phyloP scores from a whole-genome alignment of 2,888 invertebrate species.

The Frankliniella intonsa region DNA sequence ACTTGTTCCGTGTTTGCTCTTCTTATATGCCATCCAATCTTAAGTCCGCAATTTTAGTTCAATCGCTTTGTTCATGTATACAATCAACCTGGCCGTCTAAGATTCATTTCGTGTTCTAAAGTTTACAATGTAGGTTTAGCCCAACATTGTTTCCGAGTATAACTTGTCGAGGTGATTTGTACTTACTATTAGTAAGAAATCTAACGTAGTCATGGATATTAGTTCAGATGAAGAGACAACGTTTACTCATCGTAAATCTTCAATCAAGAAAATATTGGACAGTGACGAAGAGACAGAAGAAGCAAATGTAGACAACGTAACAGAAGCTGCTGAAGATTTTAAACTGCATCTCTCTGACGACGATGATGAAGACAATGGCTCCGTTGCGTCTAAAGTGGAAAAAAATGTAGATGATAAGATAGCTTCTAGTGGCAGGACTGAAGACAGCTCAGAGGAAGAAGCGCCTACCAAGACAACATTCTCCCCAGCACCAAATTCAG shows the following conservation, averaged over 20 bases:
- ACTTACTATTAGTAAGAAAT: not conserved
- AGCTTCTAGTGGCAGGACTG: too few species aligned
- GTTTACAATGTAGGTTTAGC: not conserved
- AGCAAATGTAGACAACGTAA: not conserved
- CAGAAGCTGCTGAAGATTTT: constrained; percentile 7
- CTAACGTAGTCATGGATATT: not conserved
- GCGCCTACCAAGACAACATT: not conserved
- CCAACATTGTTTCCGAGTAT: not conserved
- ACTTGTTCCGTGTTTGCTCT: not conserved
- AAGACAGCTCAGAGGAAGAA: not conserved
- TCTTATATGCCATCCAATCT: not conserved
- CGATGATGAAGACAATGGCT: not conserved
- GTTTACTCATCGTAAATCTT: not conserved
- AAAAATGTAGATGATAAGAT: too few species aligned
- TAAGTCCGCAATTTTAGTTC: not conserved
- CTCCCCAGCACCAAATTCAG: not conserved
- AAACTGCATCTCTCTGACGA: not conserved
- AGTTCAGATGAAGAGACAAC: not conserved
- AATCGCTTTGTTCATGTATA: not conserved
- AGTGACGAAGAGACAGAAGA: not conserved
- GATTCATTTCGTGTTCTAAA: too few species aligned
- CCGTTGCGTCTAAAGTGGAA: too few species aligned
- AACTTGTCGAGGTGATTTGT: not conserved
- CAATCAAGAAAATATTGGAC: not conserved
- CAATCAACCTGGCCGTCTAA: not conserved